phyloP scores from a whole-genome alignment of 2,113 vertebrate species.

The Oophaga pumilio region DNA sequence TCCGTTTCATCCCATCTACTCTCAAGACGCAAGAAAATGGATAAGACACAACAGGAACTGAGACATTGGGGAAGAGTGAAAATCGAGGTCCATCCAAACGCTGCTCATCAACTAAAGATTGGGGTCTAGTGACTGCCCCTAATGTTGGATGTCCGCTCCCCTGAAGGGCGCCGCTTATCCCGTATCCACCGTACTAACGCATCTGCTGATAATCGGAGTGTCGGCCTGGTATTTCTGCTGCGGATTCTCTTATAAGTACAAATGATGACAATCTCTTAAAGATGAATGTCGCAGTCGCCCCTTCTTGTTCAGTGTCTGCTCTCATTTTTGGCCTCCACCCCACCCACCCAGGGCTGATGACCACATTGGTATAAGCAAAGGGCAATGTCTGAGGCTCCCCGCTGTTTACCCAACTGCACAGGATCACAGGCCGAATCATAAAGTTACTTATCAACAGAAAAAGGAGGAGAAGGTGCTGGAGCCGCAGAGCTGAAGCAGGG shows the following conservation, averaged over 20 bases:
- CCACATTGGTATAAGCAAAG: neutral
- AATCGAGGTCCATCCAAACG: neutral
- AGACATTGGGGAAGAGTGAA: neutral
- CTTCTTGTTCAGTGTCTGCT: too few relatives aligned
- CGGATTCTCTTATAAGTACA: too few relatives aligned
- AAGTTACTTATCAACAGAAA: neutral
- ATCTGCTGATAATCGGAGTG: too few relatives aligned
- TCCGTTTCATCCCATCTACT: neutral
- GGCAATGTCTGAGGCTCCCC: neutral
- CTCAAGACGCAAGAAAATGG: conserved; percentile 16
- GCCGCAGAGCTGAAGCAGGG: neutral
- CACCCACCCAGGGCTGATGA: neutral
- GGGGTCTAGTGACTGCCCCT: neutral
- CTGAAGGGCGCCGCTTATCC: too few relatives aligned
- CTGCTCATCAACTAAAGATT: neutral
- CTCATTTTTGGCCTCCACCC: neutral
- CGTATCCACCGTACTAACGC: too few relatives aligned
- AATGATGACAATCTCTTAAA: too few relatives aligned
- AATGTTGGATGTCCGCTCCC: too few relatives aligned
- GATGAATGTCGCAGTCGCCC: neutral
- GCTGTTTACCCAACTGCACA: conserved; percentile 4
- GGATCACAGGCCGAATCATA: neutral
- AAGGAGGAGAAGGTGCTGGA: neutral
- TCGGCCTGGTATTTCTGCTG: too few relatives aligned
- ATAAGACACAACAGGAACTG: neutral